phyloP scores from a whole-genome alignment of 2,888 invertebrate genomes.

The Phoenoteleia sp. region DNA sequence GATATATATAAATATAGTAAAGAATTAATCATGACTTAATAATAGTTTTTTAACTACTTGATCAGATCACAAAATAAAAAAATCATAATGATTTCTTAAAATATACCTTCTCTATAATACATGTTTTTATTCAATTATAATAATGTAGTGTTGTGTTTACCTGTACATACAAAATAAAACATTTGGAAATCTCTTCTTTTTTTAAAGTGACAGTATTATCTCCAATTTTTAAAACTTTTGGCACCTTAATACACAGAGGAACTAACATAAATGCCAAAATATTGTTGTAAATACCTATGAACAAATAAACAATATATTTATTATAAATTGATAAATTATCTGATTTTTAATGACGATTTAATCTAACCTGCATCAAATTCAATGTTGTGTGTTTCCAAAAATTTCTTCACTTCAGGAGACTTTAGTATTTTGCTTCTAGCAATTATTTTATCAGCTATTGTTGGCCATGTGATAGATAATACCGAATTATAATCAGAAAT shows the following conservation, averaged over 20 bases:
- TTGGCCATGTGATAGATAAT: not conserved
- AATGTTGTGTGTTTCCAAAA: not conserved
- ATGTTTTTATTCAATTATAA: too few species aligned
- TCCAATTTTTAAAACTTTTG: slow-evolving; percentile 5
- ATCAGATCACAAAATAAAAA: too few species aligned
- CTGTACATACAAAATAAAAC: slow-evolving; percentile 19
- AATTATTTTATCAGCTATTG: slow-evolving; percentile 14
- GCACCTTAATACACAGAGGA: not conserved
- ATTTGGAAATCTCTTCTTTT: not conserved
- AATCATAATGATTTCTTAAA: too few species aligned
- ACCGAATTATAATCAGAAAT: not conserved
- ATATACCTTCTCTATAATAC: too few species aligned
- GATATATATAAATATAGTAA: too few species aligned
- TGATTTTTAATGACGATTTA: not conserved
- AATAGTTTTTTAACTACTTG: too few species aligned
- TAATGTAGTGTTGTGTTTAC: too few species aligned
- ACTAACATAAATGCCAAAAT: slow-evolving; percentile 20
- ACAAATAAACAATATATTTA: not conserved
- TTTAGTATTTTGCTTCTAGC: not conserved
- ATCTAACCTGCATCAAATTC: not conserved
- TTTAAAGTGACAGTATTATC: too few species aligned
- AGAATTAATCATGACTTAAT: too few species aligned
- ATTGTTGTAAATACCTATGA: slow-evolving; percentile 3
- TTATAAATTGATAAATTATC: not conserved
- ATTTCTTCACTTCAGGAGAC: not conserved